Evolutionary conservation across 2,113 vertebrate genomes (phyloP), one percentile per base, ranked within the genome.

Genomic region (Etia nguti): DNA sequence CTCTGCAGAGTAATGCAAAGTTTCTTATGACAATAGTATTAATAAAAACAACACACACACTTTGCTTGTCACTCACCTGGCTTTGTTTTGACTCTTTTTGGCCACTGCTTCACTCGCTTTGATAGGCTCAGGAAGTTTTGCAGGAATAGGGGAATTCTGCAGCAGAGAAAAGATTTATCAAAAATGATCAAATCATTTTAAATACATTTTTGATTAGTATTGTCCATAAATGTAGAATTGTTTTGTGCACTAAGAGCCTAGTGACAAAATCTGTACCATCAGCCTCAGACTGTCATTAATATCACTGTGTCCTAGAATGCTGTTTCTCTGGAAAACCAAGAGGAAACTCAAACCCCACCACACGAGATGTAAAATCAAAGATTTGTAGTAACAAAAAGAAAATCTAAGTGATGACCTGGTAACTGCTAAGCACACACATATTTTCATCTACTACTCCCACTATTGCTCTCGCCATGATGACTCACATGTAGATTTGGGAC

Each of bases 61-160:
- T 82, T 65, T 18, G 29, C 65, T 59, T 36, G 29, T 24, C 22
- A 82, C 94, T 96, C 90, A 99, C 99, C 98, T 98, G 95, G 98
- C 97, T 97, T 99, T 99, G 86, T 97, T 97, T 86, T 99, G 98
- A 94, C 96, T 99, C 96, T 99, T 99, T 97, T 99, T 99, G 87
- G 97, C 98, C 94, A 98, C 97, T 86, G 98, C 99, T 95, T 99
- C 98, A 81, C 98, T 99, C 34, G 98, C 97, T 97, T 97, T 97
- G 88, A 99, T 96, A 15, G 99, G 98, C 86, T 99, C 99, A 59
- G 98, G 98, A 86, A 99, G 98, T 91, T 98, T 99, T 87, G 96
- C 82, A 84, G 98, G 99, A 94, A 99, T 97, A 29, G 95, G 92
- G 83, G 96, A 97, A 91, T 98, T 99, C 98, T 99, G 93, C 2